Conservation (phyloP, 2,888 invertebrate genomes). For the Caenorhabditis sp. region DNA sequence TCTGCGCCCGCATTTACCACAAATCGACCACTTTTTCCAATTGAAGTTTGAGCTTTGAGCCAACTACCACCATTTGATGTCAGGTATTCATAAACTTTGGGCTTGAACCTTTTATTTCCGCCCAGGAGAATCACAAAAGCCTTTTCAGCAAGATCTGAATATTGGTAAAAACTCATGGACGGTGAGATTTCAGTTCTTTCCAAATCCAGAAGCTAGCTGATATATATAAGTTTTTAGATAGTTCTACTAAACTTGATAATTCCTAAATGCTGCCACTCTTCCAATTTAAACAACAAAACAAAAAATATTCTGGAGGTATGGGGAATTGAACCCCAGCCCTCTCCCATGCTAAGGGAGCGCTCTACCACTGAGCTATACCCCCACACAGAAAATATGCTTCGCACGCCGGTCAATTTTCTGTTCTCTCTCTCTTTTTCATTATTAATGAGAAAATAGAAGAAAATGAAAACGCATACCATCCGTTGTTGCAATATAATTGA, state of each 20-base stretch:
- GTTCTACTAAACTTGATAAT: no score
- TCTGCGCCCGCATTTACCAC: conserved; percentile 39
- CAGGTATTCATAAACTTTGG: conserved; percentile 17
- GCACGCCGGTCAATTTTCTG: neutral
- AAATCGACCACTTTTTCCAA: conserved; percentile 4
- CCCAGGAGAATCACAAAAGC: neutral
- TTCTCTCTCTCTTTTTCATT: neutral
- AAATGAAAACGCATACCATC: conserved; percentile 9
- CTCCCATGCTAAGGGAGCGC: conserved; percentile 63
- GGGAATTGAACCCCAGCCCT: conserved; percentile 58
- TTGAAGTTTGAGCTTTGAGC: conserved; percentile 7
- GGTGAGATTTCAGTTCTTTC: no score
- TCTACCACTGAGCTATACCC: conserved; percentile 62
- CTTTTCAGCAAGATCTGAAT: neutral
- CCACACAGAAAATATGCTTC: conserved; percentile 6
- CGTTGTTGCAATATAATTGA: conserved; percentile 16
- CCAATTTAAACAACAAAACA: neutral
- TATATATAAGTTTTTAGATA: no score
- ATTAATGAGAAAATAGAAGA: neutral
- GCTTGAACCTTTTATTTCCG: conserved; percentile 6
- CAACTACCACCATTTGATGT: conserved; percentile 14
- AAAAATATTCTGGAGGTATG: conserved; percentile 42
- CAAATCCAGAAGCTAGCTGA: no score
- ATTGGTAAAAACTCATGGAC: no score
- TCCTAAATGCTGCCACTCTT: no score